A percentile compares a stretch with the other conserved stretches of the same genome.
These are phyloP conservation scores for Gymnocheta viridis DNA, from an alignment of 2,888 invertebrate genomes.

Conservation along the genomic window DNA sequence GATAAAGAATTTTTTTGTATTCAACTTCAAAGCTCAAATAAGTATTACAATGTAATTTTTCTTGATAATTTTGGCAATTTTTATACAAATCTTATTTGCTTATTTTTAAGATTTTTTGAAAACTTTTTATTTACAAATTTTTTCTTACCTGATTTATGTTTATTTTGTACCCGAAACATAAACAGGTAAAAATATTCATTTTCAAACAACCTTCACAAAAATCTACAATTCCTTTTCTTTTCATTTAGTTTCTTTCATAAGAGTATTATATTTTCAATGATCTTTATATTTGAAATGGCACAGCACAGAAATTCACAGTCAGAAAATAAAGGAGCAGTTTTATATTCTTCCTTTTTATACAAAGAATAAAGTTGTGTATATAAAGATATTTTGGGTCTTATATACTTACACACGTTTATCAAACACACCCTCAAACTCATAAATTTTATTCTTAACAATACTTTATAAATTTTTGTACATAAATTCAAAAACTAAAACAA, in stretches of 20 bases:
- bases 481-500: conserved; percentile 7
- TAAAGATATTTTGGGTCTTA: background rate
- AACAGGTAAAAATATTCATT: conserved; percentile 45
- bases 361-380: conserved; percentile 5
- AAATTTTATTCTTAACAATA: conserved; percentile 62
- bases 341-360: conserved; percentile 9
- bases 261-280: conserved; percentile 13
- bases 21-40: background rate
- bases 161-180: background rate
- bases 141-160: conserved; percentile 54
- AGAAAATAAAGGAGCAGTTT: conserved; percentile 59
- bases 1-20: background rate
- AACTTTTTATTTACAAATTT: conserved; percentile 5
- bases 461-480: conserved; percentile 13
- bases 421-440: conserved; percentile 67
- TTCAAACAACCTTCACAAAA: conserved; percentile 64
- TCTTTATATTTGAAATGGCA: conserved; percentile 9
- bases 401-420: conserved; percentile 27
- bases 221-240: conserved; percentile 62
- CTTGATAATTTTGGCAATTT: background rate
- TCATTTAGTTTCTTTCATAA: conserved; percentile 20
- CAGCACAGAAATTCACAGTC: conserved; percentile 45
- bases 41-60: background rate
- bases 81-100: conserved; percentile 40
- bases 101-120: background rate